Evolutionary conservation across 2,888 invertebrate species (phyloP), one percentile per base, ranked within the genome.

Genomic region (Marronus borbonicus): DNA sequence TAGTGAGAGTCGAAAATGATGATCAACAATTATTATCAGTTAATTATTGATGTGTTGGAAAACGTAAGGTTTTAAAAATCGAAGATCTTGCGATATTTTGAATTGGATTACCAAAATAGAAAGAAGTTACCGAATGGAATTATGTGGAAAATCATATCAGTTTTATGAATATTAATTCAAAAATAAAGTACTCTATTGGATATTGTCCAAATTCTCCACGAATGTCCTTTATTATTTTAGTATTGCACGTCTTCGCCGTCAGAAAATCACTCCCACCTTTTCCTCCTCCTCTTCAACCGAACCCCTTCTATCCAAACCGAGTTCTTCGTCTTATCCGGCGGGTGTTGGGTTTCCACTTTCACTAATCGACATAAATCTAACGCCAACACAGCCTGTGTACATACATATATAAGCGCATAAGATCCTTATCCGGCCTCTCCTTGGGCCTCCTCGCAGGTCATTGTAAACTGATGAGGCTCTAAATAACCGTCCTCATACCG

Each of bases 381-480:
- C 72, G 52, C 69, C 69, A 69, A 69, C 69, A 31, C 69, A 31
- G 69, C 44, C 49, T 72, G 58, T 72, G 72, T 72, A 58, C 58
- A 69, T 36, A 72, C 72, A 72, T 72, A 72, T 66, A 66, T 66
- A 66, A 66, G 66, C 72, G 55, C 31, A 58, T 58, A 58, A 72
- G 58, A 72, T 72, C 58, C 72, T 72, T 72, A 72, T 72, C 72
- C 72, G 65, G 64, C 24, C 66, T 36, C 60, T 70, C 72, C 50
- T 78, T 78, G 76, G 76, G 68, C 58, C 49, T 50, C 74, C 52
- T 44, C 17, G 66, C 62, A 91, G 91, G 91, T 92, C 92, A 92
- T 91, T 91, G 91, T 91, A 92, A 92, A 92, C 91, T 92, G 92
- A 92, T 91, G 92, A 92, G 91, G 91, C 91, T 90, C 91, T 91